Conservation (phyloP, 2,113 vertebrate species). For the Nycticebus coucang region DNA sequence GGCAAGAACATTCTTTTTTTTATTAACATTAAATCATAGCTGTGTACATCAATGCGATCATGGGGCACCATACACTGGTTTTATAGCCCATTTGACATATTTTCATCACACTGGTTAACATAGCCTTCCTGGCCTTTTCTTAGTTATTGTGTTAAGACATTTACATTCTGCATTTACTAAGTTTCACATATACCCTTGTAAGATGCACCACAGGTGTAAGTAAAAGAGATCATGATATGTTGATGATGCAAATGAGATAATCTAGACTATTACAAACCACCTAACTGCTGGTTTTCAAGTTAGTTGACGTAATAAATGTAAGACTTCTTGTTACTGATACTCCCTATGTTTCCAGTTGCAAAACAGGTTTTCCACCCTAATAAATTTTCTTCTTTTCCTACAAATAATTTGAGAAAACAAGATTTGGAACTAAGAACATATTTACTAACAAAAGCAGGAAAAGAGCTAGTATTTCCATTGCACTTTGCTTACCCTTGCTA, state of each 20-base stretch:
- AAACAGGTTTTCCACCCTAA: background rate
- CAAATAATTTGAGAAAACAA: slow-evolving; percentile 52
- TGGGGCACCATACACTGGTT: too few species aligned
- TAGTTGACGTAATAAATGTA: slow-evolving; percentile 25
- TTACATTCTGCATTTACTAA: too few species aligned
- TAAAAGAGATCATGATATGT: slow-evolving; percentile 32
- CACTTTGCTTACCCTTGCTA: slow-evolving; percentile 35
- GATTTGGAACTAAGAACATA: slow-evolving; percentile 41
- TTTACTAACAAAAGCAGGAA: background rate
- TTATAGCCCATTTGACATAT: too few species aligned
- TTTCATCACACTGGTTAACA: too few species aligned
- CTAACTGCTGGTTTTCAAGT: slow-evolving; percentile 63
- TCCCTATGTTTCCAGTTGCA: slow-evolving; percentile 39
- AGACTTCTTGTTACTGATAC: slow-evolving; percentile 34
- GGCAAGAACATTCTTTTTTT: slow-evolving; percentile 49
- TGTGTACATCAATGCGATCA: too few species aligned
- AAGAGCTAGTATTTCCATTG: slow-evolving; percentile 36
- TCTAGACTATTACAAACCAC: slow-evolving; percentile 37
- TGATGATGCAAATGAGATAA: background rate
- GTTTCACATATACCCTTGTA: too few species aligned
- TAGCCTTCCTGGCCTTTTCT: too few species aligned
- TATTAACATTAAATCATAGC: too few species aligned
- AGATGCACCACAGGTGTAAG: too few species aligned
- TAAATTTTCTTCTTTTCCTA: background rate
- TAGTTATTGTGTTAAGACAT: too few species aligned